A percentile compares a stretch with the other conserved stretches of the same genome.
These are phyloP conservation scores for Alces alces DNA, from an alignment of 2,113 vertebrate genomes.

Conservation along the genomic window DNA sequence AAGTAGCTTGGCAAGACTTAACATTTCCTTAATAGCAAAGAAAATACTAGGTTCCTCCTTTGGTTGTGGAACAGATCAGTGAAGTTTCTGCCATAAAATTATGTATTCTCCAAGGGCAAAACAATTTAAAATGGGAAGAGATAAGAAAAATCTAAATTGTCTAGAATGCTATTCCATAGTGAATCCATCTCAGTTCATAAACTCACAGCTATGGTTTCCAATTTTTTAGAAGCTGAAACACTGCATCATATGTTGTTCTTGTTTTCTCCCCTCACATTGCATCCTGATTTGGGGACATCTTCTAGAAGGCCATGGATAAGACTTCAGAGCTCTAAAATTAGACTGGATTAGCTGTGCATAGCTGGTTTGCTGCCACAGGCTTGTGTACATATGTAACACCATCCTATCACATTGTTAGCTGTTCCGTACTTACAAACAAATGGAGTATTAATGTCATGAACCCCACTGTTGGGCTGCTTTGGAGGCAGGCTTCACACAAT, in stretches of 20 bases:
- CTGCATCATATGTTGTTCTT: not conserved
- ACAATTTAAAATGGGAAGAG: not conserved
- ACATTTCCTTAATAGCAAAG: not conserved
- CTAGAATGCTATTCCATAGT: constrained; percentile 16
- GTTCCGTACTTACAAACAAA: constrained; percentile 10
- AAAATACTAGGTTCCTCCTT: constrained; percentile 16
- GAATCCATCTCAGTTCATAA: not conserved
- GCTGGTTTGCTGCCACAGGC: not conserved
- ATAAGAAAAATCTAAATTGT: not conserved
- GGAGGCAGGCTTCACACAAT: not conserved
- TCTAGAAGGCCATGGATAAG: not conserved
- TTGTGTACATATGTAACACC: not conserved
- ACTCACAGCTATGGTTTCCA: not conserved
- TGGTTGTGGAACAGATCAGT: not conserved
- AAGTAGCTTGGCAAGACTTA: constrained; percentile 10
- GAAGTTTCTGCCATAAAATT: constrained; percentile 9
- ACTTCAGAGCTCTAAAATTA: constrained; percentile 48
- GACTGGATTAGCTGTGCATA: constrained; percentile 4
- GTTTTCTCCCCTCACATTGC: not conserved
- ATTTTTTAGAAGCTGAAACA: constrained; percentile 2
- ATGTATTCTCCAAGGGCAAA: not conserved
- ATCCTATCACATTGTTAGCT: not conserved
- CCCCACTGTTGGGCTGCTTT: not conserved
- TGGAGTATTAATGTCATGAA: not conserved
- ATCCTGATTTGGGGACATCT: not conserved